Conservation (phyloP, 2,888 invertebrate genomes). For the Hoplodrina blanda region DNA sequence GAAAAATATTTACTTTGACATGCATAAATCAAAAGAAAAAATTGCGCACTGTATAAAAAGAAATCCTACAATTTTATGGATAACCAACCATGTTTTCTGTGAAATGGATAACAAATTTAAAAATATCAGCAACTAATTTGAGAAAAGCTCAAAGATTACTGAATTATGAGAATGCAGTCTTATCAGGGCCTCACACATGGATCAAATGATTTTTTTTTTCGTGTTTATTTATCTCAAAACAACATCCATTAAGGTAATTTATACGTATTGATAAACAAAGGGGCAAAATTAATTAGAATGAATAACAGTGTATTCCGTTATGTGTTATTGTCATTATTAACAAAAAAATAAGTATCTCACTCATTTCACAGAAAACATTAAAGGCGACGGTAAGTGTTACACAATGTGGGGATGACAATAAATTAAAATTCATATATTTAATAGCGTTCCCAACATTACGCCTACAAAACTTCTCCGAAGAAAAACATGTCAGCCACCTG, state of each 20-base stretch:
- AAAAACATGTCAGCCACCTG: no score
- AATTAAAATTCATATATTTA: no score
- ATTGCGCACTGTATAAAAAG: neutral
- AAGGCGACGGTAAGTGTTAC: constrained; percentile 12
- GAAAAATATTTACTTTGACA: no score
- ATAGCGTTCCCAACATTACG: no score
- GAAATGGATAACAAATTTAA: constrained; percentile 1
- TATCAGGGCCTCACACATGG: neutral
- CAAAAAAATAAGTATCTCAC: neutral
- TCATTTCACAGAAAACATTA: constrained; percentile 24
- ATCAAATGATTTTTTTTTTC: neutral
- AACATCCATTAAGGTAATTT: neutral
- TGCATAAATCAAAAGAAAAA: neutral
- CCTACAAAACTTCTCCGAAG: no score
- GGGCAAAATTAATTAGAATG: neutral
- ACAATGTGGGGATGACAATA: neutral
- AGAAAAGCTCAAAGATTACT: neutral
- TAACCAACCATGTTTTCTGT: constrained; percentile 20
- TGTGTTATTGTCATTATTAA: neutral
- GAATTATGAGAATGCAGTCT: neutral
- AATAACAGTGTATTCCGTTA: constrained; percentile 1
- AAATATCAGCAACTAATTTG: neutral
- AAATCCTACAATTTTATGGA: constrained; percentile 13
- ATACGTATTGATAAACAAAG: neutral
- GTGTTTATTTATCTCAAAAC: neutral